Base-by-base conservation (phyloP, 2,797 vertebrate genomes). In the Spheniscus humboldti region DNA sequence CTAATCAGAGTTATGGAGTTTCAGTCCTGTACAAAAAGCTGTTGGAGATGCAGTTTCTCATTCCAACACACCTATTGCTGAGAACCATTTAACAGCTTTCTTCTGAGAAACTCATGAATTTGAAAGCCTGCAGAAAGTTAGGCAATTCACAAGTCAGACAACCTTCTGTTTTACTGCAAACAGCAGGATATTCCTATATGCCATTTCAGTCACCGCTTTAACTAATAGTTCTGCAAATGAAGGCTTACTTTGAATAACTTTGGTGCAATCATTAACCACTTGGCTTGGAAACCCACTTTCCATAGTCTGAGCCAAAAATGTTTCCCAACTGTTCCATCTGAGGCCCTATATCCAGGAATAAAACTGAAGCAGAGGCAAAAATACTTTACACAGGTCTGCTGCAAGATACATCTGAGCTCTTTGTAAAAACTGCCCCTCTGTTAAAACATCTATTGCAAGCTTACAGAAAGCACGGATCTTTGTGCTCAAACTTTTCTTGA, bases 281-380 rank as follows among this genome's bases (percentile, higher is more conserved):
- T 96, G 92, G 96, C 95, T 92, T 94, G 68, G 72, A 96, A 96
- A 96, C 48, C 91, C 91, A 91, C 64, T 96, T 96, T 96, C 96
- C 96, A 96, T 6, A 92, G 69, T 48, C 55, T 69, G 80, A 93
- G 95, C 93, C 94, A 96, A 96, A 96, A 96, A 95, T 39, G 80
- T 96, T 96, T 96, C 92, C 83, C 76, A 95, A 90, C 90, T 94
- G 92, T 88, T 96, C 88, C 94, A 94, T 63, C n/a, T 93, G 95
- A 96, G 96, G 94, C 92, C 94, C 90, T 96, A 86, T 62, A 93
- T 57, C 85, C 88, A 93, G 69, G 69, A 94, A 90, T 75, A 92
- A 96, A 97, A 93, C 50, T 68, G 88, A 94, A 94, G 53, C 79
- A 90, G 56, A 90, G 41, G 83, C 24, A 74, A 90, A 92, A 90